Conservation (phyloP, 2,888 invertebrate genomes). For the Chrysina gloriosa region DNA sequence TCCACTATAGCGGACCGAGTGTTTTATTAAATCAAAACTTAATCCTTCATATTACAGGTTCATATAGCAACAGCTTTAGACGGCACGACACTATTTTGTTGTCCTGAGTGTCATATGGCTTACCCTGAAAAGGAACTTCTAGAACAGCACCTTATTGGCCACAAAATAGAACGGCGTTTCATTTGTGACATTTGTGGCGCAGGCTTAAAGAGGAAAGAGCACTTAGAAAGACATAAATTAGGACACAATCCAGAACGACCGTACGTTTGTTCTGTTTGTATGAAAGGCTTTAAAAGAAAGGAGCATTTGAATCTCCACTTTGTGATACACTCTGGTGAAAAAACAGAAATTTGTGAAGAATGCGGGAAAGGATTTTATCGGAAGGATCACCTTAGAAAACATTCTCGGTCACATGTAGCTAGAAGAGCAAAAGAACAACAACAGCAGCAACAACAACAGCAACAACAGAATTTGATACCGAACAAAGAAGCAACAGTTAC, state of each 20-base stretch:
- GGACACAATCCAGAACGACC: conserved; percentile 86
- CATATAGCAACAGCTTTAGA: conserved; percentile 80
- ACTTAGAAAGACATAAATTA: conserved; percentile 82
- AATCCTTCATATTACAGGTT: conserved; percentile 67
- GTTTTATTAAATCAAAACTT: too few relatives aligned
- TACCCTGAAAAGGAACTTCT: conserved; percentile 83
- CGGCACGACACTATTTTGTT: conserved; percentile 81
- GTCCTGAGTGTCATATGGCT: conserved; percentile 85
- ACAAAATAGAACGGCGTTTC: conserved; percentile 83
- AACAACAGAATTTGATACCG: conserved; percentile 52
- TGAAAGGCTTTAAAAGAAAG: conserved; percentile 81
- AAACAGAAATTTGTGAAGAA: conserved; percentile 81
- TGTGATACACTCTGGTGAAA: conserved; percentile 86
- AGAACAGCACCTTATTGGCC: conserved; percentile 81
- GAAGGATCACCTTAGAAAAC: conserved; percentile 84
- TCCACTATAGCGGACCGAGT: too few relatives aligned
- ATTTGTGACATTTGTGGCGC: conserved; percentile 84
- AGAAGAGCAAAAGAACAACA: conserved; percentile 78
- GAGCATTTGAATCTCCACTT: conserved; percentile 86
- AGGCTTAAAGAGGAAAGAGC: conserved; percentile 82
- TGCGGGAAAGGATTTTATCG: conserved; percentile 85
- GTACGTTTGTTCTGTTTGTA: conserved; percentile 81
- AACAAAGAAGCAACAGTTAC: conserved; percentile 53
- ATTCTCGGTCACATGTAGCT: conserved; percentile 82
- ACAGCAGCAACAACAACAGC: conserved; percentile 67